Base-by-base conservation (phyloP, 2,113 vertebrate species). In the Ophiodon elongatus region DNA sequence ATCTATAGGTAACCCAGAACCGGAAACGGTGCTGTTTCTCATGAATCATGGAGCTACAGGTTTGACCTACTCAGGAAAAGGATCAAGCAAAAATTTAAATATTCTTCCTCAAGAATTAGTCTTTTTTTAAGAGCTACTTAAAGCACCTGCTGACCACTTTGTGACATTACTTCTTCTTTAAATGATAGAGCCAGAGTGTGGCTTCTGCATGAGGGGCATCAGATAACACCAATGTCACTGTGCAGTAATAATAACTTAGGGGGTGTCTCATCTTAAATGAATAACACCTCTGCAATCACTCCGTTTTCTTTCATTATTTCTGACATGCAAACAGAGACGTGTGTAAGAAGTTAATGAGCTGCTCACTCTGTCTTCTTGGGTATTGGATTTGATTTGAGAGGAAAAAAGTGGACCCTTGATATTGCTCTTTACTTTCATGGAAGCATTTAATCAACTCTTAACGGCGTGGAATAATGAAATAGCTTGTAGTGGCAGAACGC, bases 321-420 rank as follows among this genome's bases (percentile, higher is more conserved):
- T 60, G 41, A 35, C 50, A n/a, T 33, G 33, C 14, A 59, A 63
- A 67, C 29, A 29, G 69, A 79, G 76, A 67, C 39, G 52, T 56
- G 65, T 69, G 67, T 85, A 73, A 85, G 71, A 67, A 59, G 29
- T 72, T 35, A 25, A 69, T 33, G 52, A 79, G 56, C 72, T 29
- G 33, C 86, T 79, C 39, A 62, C 72, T 74, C 80, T 41, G 41
- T 76, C 72, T 80, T 75, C 78, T 73, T 85, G 65, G 80, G 65
- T 76, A 85, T 74, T 59, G n/a, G 33, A 73, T 66, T 76, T 67
- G 68, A 77, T 90, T 81, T 78, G 54, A n/a, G 21, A 14, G 54
- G 43, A n/a, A 73, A 79, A n/a, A 80, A 64, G 23, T 72, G n/a
- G 67, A 57, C 81, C 31, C 69, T 73, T 79, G 45, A 82, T 80